Conservation (phyloP, 2,797 vertebrate species). For the Sparus aurata region DNA sequence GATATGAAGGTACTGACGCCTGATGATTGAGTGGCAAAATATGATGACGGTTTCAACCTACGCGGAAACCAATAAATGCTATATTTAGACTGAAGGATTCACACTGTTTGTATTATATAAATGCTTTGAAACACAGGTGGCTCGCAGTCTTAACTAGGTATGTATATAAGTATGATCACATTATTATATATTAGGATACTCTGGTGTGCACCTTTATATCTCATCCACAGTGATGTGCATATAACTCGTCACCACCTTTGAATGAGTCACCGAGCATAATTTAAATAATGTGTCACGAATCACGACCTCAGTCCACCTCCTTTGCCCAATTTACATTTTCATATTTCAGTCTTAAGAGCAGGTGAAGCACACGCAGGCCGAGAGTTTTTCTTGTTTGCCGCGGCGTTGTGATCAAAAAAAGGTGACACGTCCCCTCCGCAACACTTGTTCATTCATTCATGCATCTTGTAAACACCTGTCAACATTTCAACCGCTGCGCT, state of each 20-base stretch:
- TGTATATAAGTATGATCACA: too few relatives aligned
- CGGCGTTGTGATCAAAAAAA: constrained; percentile 9
- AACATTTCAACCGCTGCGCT: constrained; percentile 27
- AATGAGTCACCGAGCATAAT: neutral
- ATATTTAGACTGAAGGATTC: constrained; percentile 2
- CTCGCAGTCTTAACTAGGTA: neutral
- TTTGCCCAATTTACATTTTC: neutral
- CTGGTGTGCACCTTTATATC: too few relatives aligned
- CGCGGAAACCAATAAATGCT: constrained; percentile 1
- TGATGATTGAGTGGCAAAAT: neutral
- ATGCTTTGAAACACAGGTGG: neutral
- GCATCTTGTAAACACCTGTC: constrained; percentile 35
- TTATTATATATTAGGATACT: too few relatives aligned
- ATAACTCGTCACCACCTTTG: neutral
- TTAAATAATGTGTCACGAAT: neutral
- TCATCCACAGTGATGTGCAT: neutral
- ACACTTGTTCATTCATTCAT: constrained; percentile 32
- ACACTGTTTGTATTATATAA: neutral
- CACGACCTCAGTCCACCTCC: neutral
- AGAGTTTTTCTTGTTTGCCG: neutral
- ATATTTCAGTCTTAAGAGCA: constrained; percentile 5
- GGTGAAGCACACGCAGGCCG: neutral
- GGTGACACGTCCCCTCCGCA: neutral
- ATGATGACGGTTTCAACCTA: constrained; percentile 1
- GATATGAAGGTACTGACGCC: constrained; percentile 1